A percentile compares a stretch with the other conserved stretches of the same genome.
phyloP scores from a whole-genome alignment of 2,113 vertebrate species.

The Anser brachyrhynchus region DNA sequence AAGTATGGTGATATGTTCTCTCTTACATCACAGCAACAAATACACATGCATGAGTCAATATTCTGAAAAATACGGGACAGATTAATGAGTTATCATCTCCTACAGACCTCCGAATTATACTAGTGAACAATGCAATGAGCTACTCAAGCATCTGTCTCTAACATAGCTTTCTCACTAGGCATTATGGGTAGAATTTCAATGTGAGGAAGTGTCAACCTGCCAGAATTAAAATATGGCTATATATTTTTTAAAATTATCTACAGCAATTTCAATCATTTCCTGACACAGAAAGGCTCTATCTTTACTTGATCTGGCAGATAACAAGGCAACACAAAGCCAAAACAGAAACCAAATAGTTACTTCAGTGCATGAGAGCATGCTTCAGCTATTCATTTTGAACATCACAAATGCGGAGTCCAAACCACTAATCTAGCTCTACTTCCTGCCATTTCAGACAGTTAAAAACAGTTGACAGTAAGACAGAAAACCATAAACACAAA shows the following conservation, averaged over 20 bases:
- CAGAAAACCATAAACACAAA: neutral
- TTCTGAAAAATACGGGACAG: neutral
- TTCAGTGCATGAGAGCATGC: rapidly evolving
- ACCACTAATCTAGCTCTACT: neutral
- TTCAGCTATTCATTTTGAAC: neutral
- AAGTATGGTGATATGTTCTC: neutral
- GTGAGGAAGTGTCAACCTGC: neutral
- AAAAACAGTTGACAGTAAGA: neutral
- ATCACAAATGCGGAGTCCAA: neutral
- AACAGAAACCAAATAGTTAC: neutral
- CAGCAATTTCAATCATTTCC: neutral
- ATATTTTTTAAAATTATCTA: neutral
- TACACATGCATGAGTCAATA: conserved; percentile 11
- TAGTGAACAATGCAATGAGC: neutral
- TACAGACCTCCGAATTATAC: neutral
- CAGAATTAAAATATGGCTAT: neutral
- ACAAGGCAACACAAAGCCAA: neutral
- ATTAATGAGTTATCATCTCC: conserved; percentile 26
- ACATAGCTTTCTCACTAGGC: neutral
- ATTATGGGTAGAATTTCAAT: neutral
- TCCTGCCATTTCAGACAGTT: neutral
- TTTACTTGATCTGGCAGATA: neutral
- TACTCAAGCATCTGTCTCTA: neutral
- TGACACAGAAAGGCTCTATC: neutral
- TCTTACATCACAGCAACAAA: conserved; percentile 14